Evolutionary conservation across 1,140 invertebrate genomes (phyloP), one percentile per base, ranked within the genome.

Genomic region (Rhopalosiphum padi): DNA sequence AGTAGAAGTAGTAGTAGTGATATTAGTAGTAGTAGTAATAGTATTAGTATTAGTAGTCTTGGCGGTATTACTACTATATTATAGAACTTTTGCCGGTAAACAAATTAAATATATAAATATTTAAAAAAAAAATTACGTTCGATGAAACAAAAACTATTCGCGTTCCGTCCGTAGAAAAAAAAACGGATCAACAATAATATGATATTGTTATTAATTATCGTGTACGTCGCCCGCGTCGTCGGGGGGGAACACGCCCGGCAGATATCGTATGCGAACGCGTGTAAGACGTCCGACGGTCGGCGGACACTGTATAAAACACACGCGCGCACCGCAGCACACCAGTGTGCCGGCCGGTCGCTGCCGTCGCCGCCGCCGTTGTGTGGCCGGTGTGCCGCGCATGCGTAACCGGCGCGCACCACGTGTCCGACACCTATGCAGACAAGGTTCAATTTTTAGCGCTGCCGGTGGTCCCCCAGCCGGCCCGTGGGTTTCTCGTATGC

Each of bases 381-480:
- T 92, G 82, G 82, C 91, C 82, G 91, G 91, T 37, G 35, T 83
- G 37, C 82, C 91, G 91, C 91, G 91, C 91, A 93, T 93, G 91
- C 91, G 91, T 55, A 93, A 93, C 91, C 91, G 82, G 46, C 91
- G 91, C 91, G 48, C 91, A 93, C 91, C 91, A 93, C 91, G 91
- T 93, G 91, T 85, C 91, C 85, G 91, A 86, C 91, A 86, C 91
- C 91, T 92, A 77, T 77, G 30, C 60, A 92, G 91, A 93, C 91
- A 53, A 86, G 91, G 91, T 86, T 85, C 91, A 85, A 85, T 83
- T 92, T 85, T 53, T 82, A 93, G 91, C 91, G 91, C 91, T 41
- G 91, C 91, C 91, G 91, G 91, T 93, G 91, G 91, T 93, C 91
- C 82, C 91, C 82, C 37, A n/a, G 30, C 60, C 30, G 60, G 60